phyloP scores from a whole-genome alignment of 2,113 vertebrate species.

The Corythaixoides concolor region DNA sequence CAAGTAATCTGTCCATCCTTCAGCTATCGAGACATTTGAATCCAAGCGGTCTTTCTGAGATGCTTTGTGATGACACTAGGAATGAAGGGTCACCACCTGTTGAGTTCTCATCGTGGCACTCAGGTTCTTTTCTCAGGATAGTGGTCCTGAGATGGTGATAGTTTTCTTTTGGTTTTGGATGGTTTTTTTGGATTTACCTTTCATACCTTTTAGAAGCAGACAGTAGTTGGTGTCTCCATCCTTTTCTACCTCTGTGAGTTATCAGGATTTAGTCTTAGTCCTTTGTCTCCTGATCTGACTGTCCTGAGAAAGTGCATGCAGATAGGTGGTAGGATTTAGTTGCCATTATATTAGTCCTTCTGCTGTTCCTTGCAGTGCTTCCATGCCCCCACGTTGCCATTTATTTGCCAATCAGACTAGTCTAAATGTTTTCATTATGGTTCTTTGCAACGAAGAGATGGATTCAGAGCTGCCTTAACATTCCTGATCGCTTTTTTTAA shows the following conservation, averaged over 20 bases:
- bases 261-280: background rate
- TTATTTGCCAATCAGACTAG: background rate
- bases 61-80: background rate
- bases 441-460: background rate
- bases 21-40: background rate
- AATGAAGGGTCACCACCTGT: background rate
- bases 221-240: background rate
- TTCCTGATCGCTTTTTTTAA: background rate
- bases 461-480: background rate
- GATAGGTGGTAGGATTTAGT: background rate
- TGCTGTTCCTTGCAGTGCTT: background rate
- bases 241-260: background rate
- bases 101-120: background rate
- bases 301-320: background rate
- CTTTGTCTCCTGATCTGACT: background rate
- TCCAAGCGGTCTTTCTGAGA: background rate
- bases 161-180: background rate
- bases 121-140: background rate
- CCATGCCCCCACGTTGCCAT: background rate
- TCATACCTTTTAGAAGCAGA: background rate
- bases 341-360: background rate
- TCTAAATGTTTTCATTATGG: background rate
- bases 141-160: background rate
- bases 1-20: background rate
- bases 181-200: background rate